Base-by-base conservation (phyloP, 1,140 invertebrate genomes). In the Drosophila obscura region DNA sequence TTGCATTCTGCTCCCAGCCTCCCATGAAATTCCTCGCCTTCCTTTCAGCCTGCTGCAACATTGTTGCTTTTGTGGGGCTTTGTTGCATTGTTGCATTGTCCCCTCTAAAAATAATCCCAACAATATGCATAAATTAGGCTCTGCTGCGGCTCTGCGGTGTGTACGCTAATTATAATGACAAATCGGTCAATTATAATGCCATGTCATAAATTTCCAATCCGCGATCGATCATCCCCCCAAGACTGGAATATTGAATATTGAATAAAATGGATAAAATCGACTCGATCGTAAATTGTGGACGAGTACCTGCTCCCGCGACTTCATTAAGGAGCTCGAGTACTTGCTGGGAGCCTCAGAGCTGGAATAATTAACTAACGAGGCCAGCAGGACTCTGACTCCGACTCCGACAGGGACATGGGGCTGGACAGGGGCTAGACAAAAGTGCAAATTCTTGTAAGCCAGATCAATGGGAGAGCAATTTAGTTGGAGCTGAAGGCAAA, bases 181-280 rank as follows among this genome's bases (percentile, higher is more conserved):
- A 88, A 88, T 88, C 84, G 83, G 83, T 88, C 83, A 88, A 88
- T 88, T 88, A 88, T 88, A 88, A 73, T 77, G 83, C 85, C 83
- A 79, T 88, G 83, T 83, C 79, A 82, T 88, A 88, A 88, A 89
- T 88, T 77, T 71, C 15, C 72, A 75, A 73, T 56, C 57, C 44
- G 43, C 79, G 67, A 88, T 88, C 83, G 75, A 88, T 88, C 83
- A 88, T 65, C 58, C 24, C 9, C 22, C 50, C 50, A 58, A 60
- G 61, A 80, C 67, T 69, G 49, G 35, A 19, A 19, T 19, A 19
- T 19, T 16, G 83, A 76, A 79, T 88, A 87, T 87, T 87, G 83
- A 88, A 88, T 88, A 88, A 79, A 83, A 88, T 71, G 43, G 62
- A 88, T 88, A 88, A 79, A 83, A 88, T 71, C 39, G 62, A 28